These are phyloP conservation scores for Cottoperca gobio DNA, from an alignment of 2,797 vertebrate species.

Conservation along the genomic window DNA sequence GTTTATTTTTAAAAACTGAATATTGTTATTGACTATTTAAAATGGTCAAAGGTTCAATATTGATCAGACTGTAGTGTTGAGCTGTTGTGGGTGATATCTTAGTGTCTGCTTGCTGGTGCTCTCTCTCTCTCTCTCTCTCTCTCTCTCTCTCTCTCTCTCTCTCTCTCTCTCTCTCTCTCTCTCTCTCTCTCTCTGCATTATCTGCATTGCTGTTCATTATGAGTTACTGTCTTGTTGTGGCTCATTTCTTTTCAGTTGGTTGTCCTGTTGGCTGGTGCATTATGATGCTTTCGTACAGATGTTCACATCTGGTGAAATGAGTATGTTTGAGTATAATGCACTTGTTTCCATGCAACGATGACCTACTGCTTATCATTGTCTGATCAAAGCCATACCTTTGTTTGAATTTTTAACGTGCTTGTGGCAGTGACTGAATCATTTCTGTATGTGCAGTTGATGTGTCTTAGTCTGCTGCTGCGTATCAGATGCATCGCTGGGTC, in stretches of 20 bases:
- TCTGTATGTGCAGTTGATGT: constrained; percentile 2
- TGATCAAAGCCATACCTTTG: background rate
- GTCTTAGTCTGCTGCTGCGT: constrained; percentile 3
- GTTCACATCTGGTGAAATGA: background rate
- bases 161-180: too few species aligned
- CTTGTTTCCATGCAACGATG: background rate
- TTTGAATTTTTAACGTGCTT: background rate
- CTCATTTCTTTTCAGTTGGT: background rate
- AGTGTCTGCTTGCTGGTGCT: constrained; percentile 1
- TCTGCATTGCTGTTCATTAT: background rate
- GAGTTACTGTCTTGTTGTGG: background rate
- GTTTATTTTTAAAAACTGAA: background rate
- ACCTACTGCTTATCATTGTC: constrained; percentile 10
- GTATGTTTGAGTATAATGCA: background rate
- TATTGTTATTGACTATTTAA: background rate
- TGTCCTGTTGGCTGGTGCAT: background rate
- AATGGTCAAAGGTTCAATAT: too few species aligned
- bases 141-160: too few species aligned
- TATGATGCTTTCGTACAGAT: constrained; percentile 3
- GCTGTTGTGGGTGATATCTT: background rate
- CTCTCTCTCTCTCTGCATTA: background rate
- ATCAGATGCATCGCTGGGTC: constrained; percentile 12
- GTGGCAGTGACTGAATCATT: constrained; percentile 9
- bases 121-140: too few species aligned
- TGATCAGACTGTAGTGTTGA: background rate